These are phyloP conservation scores for Penaeus japonicus DNA, from an alignment of 1,140 invertebrate genomes.

Conservation along the genomic window DNA sequence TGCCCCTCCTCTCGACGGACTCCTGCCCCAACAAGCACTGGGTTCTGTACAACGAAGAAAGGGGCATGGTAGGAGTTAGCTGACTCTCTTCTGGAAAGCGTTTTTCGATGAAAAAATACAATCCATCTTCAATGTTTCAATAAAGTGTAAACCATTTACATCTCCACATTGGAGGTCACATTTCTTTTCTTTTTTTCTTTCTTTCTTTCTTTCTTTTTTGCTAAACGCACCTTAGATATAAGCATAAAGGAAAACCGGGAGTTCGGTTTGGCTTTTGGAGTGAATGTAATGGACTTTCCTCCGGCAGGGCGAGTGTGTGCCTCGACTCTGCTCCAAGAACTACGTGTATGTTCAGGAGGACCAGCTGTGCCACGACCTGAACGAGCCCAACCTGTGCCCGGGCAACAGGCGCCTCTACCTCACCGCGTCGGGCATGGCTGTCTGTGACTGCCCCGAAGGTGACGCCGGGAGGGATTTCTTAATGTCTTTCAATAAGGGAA, in stretches of 20 bases:
- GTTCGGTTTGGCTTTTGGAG: too few species aligned
- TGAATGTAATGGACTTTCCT: neutral
- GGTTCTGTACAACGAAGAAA: constrained; percentile 58
- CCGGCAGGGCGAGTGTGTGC: constrained; percentile 58
- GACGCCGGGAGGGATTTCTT: neutral
- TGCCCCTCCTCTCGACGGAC: constrained; percentile 36
- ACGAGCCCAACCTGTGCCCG: constrained; percentile 57
- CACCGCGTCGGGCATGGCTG: constrained; percentile 55
- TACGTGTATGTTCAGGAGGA: constrained; percentile 53
- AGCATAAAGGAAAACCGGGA: neutral
- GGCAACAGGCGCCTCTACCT: constrained; percentile 55
- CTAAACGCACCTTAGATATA: neutral
- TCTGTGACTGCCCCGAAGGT: constrained; percentile 58
- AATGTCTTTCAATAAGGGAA: too few species aligned
- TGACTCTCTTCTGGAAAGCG: neutral
- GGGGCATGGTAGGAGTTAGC: constrained; percentile 35
- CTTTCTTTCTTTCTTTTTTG: too few species aligned
- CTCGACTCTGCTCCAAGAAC: constrained; percentile 54
- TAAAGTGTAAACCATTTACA: neutral
- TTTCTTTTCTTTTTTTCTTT: too few species aligned
- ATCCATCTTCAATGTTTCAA: neutral
- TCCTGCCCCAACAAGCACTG: constrained; percentile 58
- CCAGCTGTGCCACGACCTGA: constrained; percentile 58
- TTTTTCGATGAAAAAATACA: neutral
- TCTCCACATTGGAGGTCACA: too few species aligned